phyloP scores from a whole-genome alignment of 1,140 invertebrate genomes.

The Ditylenchus dipsaci region DNA sequence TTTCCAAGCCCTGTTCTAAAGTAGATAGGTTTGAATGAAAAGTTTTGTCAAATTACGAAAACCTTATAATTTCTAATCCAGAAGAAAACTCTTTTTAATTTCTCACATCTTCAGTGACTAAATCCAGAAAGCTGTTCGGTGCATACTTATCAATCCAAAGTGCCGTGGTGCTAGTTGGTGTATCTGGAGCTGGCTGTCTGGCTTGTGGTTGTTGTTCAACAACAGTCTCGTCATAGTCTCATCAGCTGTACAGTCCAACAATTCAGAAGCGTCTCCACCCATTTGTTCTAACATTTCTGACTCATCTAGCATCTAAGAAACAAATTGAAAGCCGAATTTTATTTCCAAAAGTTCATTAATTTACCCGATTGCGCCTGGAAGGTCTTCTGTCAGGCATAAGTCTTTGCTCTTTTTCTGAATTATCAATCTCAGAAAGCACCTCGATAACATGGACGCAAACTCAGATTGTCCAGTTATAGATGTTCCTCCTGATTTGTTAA shows the following conservation, averaged over 20 bases:
- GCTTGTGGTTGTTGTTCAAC: not conserved
- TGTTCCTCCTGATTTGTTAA: too few species aligned
- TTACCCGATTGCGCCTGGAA: too few species aligned
- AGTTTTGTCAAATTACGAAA: too few species aligned
- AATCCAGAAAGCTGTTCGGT: slow-evolving; percentile 18
- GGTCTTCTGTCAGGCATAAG: too few species aligned
- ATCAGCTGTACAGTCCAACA: not conserved
- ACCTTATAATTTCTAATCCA: too few species aligned
- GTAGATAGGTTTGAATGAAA: too few species aligned
- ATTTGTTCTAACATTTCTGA: not conserved
- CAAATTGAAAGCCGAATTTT: not conserved
- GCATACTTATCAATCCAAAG: slow-evolving; percentile 26
- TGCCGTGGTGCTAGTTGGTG: not conserved
- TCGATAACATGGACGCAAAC: too few species aligned
- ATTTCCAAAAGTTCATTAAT: not conserved
- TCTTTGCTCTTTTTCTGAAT: too few species aligned
- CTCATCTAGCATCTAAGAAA: not conserved
- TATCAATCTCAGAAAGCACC: too few species aligned
- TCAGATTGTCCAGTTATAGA: too few species aligned
- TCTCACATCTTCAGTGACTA: slow-evolving; percentile 24
- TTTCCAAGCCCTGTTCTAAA: too few species aligned
- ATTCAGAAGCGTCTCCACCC: not conserved
- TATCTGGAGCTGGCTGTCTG: not conserved
- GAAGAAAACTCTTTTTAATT: too few species aligned
- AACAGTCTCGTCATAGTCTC: not conserved